These are phyloP conservation scores for Trilocha varians DNA, from an alignment of 2,888 invertebrate species.

Conservation along the genomic window DNA sequence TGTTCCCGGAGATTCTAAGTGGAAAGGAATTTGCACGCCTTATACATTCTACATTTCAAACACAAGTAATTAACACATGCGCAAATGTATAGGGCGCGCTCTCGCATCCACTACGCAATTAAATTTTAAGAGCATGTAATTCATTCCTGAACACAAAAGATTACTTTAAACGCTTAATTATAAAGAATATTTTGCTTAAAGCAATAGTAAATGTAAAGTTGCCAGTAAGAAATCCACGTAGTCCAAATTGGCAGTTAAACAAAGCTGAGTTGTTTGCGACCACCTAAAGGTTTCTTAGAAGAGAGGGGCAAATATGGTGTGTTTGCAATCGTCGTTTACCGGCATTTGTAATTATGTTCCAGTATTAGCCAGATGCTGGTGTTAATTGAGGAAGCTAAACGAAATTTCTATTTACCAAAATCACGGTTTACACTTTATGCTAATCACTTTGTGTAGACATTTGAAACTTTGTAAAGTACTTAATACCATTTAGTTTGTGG, in stretches of 20 bases:
- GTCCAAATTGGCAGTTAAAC: conserved; percentile 62
- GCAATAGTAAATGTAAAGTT: conserved; percentile 17
- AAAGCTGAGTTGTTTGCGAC: conserved; percentile 59
- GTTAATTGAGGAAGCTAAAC: conserved; percentile 42
- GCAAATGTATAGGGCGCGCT: conserved; percentile 43
- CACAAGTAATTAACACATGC: conserved; percentile 59
- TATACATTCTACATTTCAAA: conserved; percentile 44
- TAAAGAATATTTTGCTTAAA: conserved; percentile 22
- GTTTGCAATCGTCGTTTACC: conserved; percentile 33
- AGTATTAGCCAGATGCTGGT: conserved; percentile 24
- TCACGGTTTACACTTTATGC: conserved; percentile 1
- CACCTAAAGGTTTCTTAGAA: conserved; percentile 59
- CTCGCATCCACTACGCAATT: conserved; percentile 50
- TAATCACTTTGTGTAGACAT: too few species aligned
- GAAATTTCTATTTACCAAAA: conserved; percentile 7
- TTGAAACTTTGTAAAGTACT: too few species aligned
- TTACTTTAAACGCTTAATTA: conserved; percentile 8
- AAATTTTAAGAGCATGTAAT: conserved; percentile 38
- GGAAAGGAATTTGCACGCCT: conserved; percentile 44
- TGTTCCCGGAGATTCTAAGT: conserved; percentile 17
- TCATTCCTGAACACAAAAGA: conserved; percentile 17
- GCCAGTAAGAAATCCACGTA: conserved; percentile 30
- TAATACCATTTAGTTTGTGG: too few species aligned
- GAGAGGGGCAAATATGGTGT: conserved; percentile 22
- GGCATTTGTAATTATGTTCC: conserved; percentile 29